These are phyloP conservation scores for Notodonta ziczac DNA, from an alignment of 2,888 invertebrate species.

Conservation along the genomic window DNA sequence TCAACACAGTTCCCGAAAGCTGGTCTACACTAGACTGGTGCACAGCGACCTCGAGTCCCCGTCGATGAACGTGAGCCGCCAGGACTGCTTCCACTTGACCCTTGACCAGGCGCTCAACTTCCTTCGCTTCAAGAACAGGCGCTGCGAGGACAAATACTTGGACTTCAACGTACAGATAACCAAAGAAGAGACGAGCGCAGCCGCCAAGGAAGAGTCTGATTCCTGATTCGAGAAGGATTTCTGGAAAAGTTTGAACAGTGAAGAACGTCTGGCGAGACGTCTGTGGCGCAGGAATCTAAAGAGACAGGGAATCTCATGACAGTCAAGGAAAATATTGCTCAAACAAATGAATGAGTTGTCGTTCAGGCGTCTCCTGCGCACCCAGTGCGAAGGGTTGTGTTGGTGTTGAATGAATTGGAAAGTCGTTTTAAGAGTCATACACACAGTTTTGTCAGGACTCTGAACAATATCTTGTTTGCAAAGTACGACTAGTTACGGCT, in stretches of 20 bases:
- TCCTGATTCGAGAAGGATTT: constrained; percentile 33
- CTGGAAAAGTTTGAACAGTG: constrained; percentile 1
- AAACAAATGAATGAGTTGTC: background rate
- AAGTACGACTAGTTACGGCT: too few species aligned
- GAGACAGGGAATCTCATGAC: constrained; percentile 7
- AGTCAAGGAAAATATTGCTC: constrained; percentile 4
- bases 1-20: constrained; percentile 57
- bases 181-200: constrained; percentile 36
- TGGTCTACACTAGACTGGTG: constrained; percentile 64
- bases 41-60: constrained; percentile 75
- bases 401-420: background rate
- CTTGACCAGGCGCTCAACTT: constrained; percentile 73
- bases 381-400: background rate
- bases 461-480: too few species aligned
- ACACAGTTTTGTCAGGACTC: background rate
- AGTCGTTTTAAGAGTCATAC: background rate
- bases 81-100: constrained; percentile 75
- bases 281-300: constrained; percentile 1
- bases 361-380: constrained; percentile 4
- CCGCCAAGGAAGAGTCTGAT: constrained; percentile 45
- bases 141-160: constrained; percentile 60
- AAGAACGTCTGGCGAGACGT: background rate
- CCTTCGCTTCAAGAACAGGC: constrained; percentile 62
- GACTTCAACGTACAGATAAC: constrained; percentile 57
- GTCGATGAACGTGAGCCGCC: constrained; percentile 59